Evolutionary conservation across 2,797 vertebrate genomes (phyloP).

Genomic region (Esox masquinongy): DNA sequence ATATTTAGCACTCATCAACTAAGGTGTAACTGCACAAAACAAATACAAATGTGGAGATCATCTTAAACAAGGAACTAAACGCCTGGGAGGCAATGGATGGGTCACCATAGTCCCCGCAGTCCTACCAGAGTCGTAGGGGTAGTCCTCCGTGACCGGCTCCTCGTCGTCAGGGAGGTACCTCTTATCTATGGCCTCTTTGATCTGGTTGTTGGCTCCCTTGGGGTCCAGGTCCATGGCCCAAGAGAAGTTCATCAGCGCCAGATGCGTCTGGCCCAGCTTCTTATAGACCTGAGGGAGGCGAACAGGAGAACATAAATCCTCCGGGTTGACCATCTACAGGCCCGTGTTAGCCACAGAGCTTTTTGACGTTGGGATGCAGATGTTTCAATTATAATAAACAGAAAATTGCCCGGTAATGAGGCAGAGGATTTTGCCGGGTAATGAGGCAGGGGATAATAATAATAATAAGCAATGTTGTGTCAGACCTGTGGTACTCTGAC

Average conservation of each 20-base stretch:
- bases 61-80: neutral
- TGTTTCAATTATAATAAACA: too few species aligned
- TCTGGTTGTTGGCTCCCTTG: slow-evolving; percentile 99
- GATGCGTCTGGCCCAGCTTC: slow-evolving; percentile 94
- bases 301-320: neutral
- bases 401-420: too few species aligned
- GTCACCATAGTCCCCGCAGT: neutral
- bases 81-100: neutral
- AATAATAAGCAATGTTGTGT: too few species aligned
- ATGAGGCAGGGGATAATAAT: too few species aligned
- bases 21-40: neutral
- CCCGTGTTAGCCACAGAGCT: too few species aligned
- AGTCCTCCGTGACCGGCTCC: slow-evolving; percentile 85
- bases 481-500: too few species aligned
- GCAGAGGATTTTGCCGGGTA: too few species aligned
- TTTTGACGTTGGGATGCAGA: too few species aligned
- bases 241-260: slow-evolving; percentile 98
- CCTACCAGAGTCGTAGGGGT: slow-evolving; percentile 73
- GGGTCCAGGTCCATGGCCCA: slow-evolving; percentile 99
- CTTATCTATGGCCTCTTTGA: slow-evolving; percentile 99
- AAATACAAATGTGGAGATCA: neutral
- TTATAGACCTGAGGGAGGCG: slow-evolving; percentile 88
- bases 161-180: slow-evolving; percentile 96
- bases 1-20: neutral
- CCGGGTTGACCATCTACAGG: too few species aligned